phyloP scores from a whole-genome alignment of 2,797 vertebrate genomes.

The Vultur gryphus region DNA sequence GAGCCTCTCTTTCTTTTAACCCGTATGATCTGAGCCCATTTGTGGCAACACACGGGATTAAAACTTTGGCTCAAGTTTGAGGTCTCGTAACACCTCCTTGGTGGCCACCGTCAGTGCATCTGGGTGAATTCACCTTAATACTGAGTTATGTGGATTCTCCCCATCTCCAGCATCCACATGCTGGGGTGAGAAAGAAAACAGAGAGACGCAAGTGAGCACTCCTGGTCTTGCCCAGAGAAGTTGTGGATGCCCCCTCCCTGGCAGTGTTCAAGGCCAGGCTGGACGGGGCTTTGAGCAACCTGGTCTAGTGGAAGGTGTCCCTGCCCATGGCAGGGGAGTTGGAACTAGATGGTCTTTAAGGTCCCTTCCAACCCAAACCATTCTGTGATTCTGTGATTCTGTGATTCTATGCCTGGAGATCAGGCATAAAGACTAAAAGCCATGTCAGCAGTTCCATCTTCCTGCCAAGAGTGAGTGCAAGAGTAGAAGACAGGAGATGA shows the following conservation, averaged over 20 bases:
- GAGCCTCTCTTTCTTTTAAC: background rate
- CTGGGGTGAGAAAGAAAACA: too few relatives aligned
- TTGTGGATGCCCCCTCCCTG: rapidly evolving
- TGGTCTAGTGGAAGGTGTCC: background rate
- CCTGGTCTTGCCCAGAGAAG: background rate
- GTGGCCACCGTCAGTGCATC: rapidly evolving
- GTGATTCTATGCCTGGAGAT: background rate
- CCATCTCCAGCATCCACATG: too few relatives aligned
- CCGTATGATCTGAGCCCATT: background rate
- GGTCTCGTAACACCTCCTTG: background rate
- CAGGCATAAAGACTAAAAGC: background rate
- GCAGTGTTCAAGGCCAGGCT: background rate
- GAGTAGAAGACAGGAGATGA: background rate
- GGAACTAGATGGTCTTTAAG: rapidly evolving
- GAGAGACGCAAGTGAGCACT: background rate
- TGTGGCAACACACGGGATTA: background rate
- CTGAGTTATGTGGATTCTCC: too few relatives aligned
- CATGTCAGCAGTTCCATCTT: background rate
- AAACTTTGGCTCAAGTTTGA: background rate
- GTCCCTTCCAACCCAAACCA: background rate
- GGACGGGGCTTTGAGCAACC: background rate
- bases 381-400: background rate
- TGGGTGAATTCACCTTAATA: background rate
- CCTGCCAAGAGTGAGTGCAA: background rate
- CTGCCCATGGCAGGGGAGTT: too few relatives aligned